Evolutionary conservation across 2,888 invertebrate genomes (phyloP), one percentile per base, ranked within the genome.

Genomic region (Lampropteryx suffumata): DNA sequence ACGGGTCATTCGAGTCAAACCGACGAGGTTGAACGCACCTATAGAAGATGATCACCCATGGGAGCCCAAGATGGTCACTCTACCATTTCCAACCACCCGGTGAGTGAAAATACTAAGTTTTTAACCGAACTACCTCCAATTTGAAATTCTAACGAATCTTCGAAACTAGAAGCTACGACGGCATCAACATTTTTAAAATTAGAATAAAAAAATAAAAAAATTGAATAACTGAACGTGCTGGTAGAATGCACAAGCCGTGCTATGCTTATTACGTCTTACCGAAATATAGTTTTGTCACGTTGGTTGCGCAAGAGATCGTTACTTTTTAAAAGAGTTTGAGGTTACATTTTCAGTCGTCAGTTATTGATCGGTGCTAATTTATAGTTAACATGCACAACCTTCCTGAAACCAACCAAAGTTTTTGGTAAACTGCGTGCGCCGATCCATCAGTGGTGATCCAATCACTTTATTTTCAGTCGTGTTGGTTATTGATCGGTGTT

Each of bases 1-100:
- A 73, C 67, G 64, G 65, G 73, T 84, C 88, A 89, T 86, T 89
- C 80, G 62, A 57, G 65, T 71, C 68, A 65, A 61, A 72, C 64
- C 58, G 67, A 66, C 65, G 73, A 61, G 57, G 59, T 66, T 54
- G 60, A 61, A 49, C 73, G 60, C 71, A 74, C 76, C 59, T 63
- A 60, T 61, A 34, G 9, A 51, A 32, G 4, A 47, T 40, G 43
- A 13, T 7, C 21, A 41, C 27, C 17, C 26, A 9, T 24, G 43
- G 34, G 13, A 33, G 29, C 21, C 44, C 45, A 50, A 49, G 36
- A 51, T 51, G 55, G 50, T 39, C 41, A 1, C 3, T 6, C 24
- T 24, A 24, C 24, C 24, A 3, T 47, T 49, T 55, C 35, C 55
- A 47, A 50, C 71, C 71, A 41, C 67, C 71, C 59, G 72, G 74